Evolutionary conservation across 2,797 vertebrate genomes (phyloP), one percentile per base, ranked within the genome.

Genomic region (Microchirus variegatus): DNA sequence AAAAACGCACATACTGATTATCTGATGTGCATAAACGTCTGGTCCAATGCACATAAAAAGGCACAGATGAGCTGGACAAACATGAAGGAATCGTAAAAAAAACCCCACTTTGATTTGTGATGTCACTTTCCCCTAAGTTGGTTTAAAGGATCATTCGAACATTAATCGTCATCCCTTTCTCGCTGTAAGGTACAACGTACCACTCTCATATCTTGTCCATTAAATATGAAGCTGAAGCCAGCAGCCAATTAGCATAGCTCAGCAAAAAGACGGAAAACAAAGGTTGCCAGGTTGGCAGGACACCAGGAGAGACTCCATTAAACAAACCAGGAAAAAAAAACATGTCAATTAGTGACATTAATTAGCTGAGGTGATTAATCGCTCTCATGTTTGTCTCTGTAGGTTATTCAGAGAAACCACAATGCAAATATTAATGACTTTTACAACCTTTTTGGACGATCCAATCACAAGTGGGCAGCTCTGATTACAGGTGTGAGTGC

Each of bases 11-110:
- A 31, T 31, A 31, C 31, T 31, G 35, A 37, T 14, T 2, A 16
- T 11, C 26, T 43, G 2, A 31, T 31, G 3, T 47, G 22, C 14
- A 41, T 40, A 17, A 31, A 7, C 18, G 55, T 53, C 31, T 56
- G 60, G 43, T 68, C 46, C 52, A 42, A 63, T 50, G 18, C 40
- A 56, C 35, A 60, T 47, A 15, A 22, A 40, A 22, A n/a, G 13
- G 15, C 13, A 26, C 15, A 50, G 18, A 40, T 13, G 2, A 16
- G 15, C 31, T 43, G 2, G 4, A 15, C 38, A 42, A 42, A 46
- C 14, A n/a, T n/a, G 26, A 10, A 50, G 11, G 22, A 50, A 22
- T 1, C 14, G 48, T 31, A n/a, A 31, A 15, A 50, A 3, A 15
- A 50, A 3, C 16, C 44, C 31, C 13, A 50, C 35, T 49, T 14